phyloP scores from a whole-genome alignment of 2,888 invertebrate genomes.

The Drosophila peninsularis region DNA sequence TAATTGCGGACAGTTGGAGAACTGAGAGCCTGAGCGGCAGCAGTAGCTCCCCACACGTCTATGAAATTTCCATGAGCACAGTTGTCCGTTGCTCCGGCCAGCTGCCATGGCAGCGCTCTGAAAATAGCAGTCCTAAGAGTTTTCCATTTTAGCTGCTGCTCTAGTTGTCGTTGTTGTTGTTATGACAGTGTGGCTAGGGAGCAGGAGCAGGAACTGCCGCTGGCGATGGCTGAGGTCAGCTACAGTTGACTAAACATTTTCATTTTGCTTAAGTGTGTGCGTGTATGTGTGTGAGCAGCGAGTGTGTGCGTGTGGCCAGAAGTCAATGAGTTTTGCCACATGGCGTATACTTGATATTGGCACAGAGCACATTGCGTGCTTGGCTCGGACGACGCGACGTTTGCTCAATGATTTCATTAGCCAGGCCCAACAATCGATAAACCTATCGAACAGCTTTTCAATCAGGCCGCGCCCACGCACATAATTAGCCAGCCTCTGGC shows the following conservation, averaged over 20 bases:
- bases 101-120: conserved; percentile 39
- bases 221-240: conserved; percentile 62
- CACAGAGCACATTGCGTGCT: conserved; percentile 44
- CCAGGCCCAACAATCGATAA: conserved; percentile 59
- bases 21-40: conserved; percentile 47
- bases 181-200: conserved; percentile 1
- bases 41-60: conserved; percentile 15
- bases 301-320: conserved; percentile 37
- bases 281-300: background rate
- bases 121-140: conserved; percentile 65
- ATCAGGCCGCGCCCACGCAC: conserved; percentile 34
- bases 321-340: conserved; percentile 76
- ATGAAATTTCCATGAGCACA: conserved; percentile 68
- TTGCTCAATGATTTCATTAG: conserved; percentile 75
- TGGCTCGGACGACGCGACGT: conserved; percentile 30
- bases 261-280: conserved; percentile 64
- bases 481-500: conserved; percentile 44
- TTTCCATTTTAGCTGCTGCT: conserved; percentile 33
- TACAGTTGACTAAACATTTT: conserved; percentile 80
- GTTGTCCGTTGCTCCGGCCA: conserved; percentile 13
- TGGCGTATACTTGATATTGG: conserved; percentile 68
- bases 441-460: conserved; percentile 40
- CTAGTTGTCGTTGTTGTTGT: conserved; percentile 20
- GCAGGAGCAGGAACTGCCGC: conserved; percentile 27
- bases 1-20: conserved; percentile 69